phyloP scores from a whole-genome alignment of 1,140 invertebrate species.

The Bombus affinis region DNA sequence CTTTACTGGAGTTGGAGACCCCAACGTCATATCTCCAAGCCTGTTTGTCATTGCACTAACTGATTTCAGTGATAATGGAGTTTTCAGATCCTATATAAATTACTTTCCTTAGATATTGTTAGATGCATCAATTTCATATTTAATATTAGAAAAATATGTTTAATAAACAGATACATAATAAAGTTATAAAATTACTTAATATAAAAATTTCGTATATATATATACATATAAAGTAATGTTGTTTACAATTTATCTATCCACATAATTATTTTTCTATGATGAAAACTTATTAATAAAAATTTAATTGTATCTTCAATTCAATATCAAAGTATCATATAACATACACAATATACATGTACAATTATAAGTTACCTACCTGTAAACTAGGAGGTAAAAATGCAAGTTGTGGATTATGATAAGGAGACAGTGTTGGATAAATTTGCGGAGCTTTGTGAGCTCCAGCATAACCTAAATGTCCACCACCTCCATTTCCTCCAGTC shows the following conservation, averaged over 20 bases:
- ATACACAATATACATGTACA: neutral
- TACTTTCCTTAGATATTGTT: neutral
- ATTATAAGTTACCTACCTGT: conserved; percentile 74
- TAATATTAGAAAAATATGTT: conserved; percentile 5
- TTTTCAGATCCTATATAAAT: conserved; percentile 80
- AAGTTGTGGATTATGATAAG: conserved; percentile 82
- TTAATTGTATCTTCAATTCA: neutral
- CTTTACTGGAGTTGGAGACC: conserved; percentile 79
- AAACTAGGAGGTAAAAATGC: conserved; percentile 81
- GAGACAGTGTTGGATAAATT: conserved; percentile 81
- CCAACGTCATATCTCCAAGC: conserved; percentile 79
- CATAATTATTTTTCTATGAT: neutral
- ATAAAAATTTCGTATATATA: neutral
- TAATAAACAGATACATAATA: neutral
- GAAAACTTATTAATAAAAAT: neutral
- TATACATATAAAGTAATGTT: neutral
- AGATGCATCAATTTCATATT: no score
- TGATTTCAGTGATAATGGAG: conserved; percentile 81
- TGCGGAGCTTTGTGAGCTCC: conserved; percentile 81
- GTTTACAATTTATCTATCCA: neutral
- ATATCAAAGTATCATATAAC: neutral
- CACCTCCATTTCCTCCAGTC: conserved; percentile 76
- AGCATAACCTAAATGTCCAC: conserved; percentile 79
- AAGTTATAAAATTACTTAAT: neutral
- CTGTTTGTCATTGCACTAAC: conserved; percentile 79